Evolutionary conservation across 2,888 invertebrate genomes (phyloP).

Genomic region (Zele albiditarsus): DNA sequence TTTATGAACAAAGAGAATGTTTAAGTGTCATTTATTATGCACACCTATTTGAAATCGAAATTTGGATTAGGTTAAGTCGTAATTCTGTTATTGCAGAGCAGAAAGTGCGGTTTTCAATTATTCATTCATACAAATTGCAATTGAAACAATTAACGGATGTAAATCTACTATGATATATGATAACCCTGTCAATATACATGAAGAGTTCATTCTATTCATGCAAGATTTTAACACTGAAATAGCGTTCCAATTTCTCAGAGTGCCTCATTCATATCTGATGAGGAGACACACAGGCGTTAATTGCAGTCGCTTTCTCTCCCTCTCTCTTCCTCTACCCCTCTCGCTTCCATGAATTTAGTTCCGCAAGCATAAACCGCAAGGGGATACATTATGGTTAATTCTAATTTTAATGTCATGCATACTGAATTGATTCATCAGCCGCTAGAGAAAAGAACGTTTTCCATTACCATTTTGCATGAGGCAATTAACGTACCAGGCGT

Average conservation of each 20-base stretch:
- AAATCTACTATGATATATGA: not conserved
- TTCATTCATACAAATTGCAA: not conserved
- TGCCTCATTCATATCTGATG: slow-evolving; percentile 60
- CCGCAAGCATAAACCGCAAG: not conserved
- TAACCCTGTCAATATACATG: not conserved
- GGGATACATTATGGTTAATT: slow-evolving; percentile 21
- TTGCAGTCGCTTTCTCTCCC: slow-evolving; percentile 1
- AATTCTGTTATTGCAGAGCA: not conserved
- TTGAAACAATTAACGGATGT: slow-evolving; percentile 4
- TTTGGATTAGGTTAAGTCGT: not conserved
- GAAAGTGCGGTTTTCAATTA: not conserved
- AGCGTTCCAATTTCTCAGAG: slow-evolving; percentile 57
- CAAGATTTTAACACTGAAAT: slow-evolving; percentile 42
- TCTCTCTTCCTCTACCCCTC: not conserved
- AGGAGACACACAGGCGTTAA: slow-evolving; percentile 34
- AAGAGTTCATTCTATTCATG: slow-evolving; percentile 43
- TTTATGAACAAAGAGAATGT: not conserved
- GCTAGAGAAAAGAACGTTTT: slow-evolving; percentile 9
- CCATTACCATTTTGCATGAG: slow-evolving; percentile 16
- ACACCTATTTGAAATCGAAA: not conserved
- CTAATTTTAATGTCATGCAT: slow-evolving; percentile 36
- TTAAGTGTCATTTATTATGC: not conserved
- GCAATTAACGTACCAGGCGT: slow-evolving; percentile 19
- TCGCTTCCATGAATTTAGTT: slow-evolving; percentile 11
- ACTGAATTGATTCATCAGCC: slow-evolving; percentile 29